Evolutionary conservation across 35 echinoderm and acorn worm species (phyloP).

Genomic region (Ophioderma brevispina): DNA sequence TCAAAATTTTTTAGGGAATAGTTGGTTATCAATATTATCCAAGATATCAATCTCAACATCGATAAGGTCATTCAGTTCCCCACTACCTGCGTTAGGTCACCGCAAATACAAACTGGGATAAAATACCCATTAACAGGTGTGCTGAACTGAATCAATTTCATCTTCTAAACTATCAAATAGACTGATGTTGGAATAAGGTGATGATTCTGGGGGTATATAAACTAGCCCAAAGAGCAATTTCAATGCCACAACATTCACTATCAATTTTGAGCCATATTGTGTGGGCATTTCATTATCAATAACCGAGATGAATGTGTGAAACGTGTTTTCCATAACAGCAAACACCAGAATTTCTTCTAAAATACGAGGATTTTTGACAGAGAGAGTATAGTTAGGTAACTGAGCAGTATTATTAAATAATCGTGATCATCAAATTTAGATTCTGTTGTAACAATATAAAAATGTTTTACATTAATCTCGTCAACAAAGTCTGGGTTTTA

Average conservation of each 20-base stretch:
- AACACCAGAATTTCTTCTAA: too few relatives aligned
- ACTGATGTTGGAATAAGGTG: not conserved
- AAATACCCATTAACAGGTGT: not conserved
- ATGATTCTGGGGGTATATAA: not conserved
- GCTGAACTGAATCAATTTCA: not conserved
- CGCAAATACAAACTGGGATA: not conserved
- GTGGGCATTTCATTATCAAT: not conserved
- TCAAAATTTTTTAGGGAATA: not conserved
- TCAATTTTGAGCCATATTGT: not conserved
- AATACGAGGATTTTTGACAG: not conserved
- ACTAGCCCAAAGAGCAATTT: not conserved
- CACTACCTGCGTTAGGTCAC: not conserved
- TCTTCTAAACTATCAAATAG: not conserved
- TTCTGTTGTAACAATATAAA: not conserved
- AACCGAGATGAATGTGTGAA: too few relatives aligned
- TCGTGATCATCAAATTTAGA: not conserved
- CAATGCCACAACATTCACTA: not conserved
- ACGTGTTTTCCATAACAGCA: too few relatives aligned
- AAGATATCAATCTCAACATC: not conserved
- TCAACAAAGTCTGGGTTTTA: not conserved
- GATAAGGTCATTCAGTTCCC: not conserved
- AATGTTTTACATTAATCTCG: not conserved
- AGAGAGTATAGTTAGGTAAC: not conserved
- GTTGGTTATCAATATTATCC: not conserved
- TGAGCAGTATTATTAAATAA: not conserved